Conservation (phyloP, 2,113 vertebrate species). For the Siphamia tubifer region DNA sequence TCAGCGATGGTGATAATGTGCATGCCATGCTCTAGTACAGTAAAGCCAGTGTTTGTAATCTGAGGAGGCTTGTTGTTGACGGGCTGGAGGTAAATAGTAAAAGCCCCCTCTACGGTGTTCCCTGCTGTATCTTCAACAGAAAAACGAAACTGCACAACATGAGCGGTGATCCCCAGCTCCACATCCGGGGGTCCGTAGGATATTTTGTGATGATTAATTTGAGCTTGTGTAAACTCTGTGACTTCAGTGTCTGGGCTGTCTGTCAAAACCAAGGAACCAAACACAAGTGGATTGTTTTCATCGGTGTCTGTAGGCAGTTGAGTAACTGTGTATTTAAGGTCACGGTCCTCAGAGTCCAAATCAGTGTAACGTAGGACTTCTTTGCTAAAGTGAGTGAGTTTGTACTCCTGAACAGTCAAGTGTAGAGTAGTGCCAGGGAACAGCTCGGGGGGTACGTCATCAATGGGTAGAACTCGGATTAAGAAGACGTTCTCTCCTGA, state of each 20-base stretch:
- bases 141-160: constrained; percentile 90
- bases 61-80: constrained; percentile 93
- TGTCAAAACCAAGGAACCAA: constrained; percentile 88
- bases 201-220: constrained; percentile 95
- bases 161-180: constrained; percentile 89
- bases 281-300: constrained; percentile 82
- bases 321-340: constrained; percentile 87
- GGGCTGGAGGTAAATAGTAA: constrained; percentile 88
- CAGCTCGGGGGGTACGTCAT: constrained; percentile 87
- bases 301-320: constrained; percentile 88
- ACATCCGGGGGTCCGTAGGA: constrained; percentile 86
- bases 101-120: constrained; percentile 84
- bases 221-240: constrained; percentile 92
- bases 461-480: constrained; percentile 86
- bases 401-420: constrained; percentile 90
- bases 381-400: constrained; percentile 86
- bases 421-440: constrained; percentile 85
- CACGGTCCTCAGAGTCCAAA: constrained; percentile 90
- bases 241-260: constrained; percentile 84
- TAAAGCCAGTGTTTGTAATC: constrained; percentile 92
- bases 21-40: constrained; percentile 81
- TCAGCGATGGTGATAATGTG: constrained; percentile 83
- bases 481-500: constrained; percentile 85
- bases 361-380: constrained; percentile 91
- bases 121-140: constrained; percentile 88